Percentiles rank a stretch among this genome's conserved stretches.
Conservation (phyloP, 2,888 invertebrate genomes). For the Noctua janthe region DNA sequence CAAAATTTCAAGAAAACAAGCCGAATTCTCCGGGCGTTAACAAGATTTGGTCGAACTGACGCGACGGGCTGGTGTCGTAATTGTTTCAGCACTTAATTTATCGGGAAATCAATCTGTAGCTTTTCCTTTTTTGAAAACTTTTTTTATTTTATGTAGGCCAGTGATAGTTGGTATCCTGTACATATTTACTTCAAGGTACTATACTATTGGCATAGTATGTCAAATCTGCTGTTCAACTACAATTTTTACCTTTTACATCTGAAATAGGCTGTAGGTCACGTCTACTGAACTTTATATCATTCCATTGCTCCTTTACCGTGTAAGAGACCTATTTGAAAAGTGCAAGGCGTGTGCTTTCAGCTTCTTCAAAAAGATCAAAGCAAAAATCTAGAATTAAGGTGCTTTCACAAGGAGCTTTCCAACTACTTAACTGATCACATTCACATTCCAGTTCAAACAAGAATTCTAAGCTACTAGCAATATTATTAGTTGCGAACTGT, state of each 20-base stretch:
- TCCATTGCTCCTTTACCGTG: not conserved
- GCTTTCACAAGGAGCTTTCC: not conserved
- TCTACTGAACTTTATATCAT: not conserved
- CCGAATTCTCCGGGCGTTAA: conserved; percentile 3
- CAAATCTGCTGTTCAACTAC: not conserved
- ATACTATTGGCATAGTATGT: not conserved
- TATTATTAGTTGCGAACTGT: not conserved
- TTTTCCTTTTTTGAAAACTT: not conserved
- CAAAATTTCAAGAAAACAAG: conserved; percentile 27
- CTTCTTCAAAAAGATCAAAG: conserved; percentile 10
- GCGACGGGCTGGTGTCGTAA: not conserved
- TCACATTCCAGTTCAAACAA: not conserved
- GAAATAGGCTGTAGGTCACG: not conserved
- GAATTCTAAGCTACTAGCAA: not conserved
- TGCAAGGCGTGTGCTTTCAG: not conserved
- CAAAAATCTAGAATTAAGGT: not conserved
- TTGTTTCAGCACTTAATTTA: conserved; percentile 19
- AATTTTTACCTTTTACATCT: not conserved
- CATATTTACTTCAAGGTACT: not conserved
- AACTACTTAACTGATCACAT: not conserved
- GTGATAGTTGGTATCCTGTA: not conserved
- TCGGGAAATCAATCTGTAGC: conserved; percentile 7
- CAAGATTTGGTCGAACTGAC: conserved; percentile 26
- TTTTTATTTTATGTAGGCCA: not conserved
- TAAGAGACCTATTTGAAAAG: not conserved